phyloP scores from a whole-genome alignment of 2,888 invertebrate species.

The Tortricodes alternella region DNA sequence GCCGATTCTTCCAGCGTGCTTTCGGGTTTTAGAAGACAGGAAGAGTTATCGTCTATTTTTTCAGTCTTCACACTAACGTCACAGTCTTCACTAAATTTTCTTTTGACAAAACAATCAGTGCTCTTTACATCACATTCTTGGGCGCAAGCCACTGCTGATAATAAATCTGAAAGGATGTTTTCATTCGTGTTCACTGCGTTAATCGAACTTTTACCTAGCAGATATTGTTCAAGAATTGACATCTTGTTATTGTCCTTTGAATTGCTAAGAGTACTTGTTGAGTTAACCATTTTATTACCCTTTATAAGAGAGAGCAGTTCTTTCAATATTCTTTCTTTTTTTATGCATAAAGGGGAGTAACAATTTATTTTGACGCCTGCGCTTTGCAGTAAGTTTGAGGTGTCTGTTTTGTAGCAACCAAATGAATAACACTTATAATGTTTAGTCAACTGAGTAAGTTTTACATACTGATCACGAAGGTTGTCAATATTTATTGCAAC shows the following conservation, averaged over 20 bases:
- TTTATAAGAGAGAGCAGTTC: slow-evolving; percentile 85
- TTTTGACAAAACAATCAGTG: slow-evolving; percentile 71
- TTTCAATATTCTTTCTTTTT: slow-evolving; percentile 87
- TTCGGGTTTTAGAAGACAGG: slow-evolving; percentile 73
- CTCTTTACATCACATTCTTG: slow-evolving; percentile 83
- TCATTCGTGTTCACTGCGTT: slow-evolving; percentile 69
- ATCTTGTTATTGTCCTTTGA: slow-evolving; percentile 80
- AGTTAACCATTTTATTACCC: slow-evolving; percentile 80
- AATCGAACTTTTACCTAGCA: slow-evolving; percentile 79
- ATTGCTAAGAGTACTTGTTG: slow-evolving; percentile 64
- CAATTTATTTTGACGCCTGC: slow-evolving; percentile 83
- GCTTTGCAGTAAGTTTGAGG: slow-evolving; percentile 72
- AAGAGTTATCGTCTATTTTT: slow-evolving; percentile 50
- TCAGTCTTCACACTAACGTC: slow-evolving; percentile 62
- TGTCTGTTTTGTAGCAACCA: slow-evolving; percentile 84
- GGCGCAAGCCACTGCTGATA: slow-evolving; percentile 84
- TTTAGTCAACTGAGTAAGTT: slow-evolving; percentile 87
- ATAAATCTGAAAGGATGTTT: slow-evolving; percentile 83
- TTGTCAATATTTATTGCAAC: slow-evolving; percentile 85
- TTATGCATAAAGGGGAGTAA: slow-evolving; percentile 92
- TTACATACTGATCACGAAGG: slow-evolving; percentile 87
- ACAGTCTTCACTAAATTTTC: slow-evolving; percentile 63
- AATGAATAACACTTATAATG: slow-evolving; percentile 88
- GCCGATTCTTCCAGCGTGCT: slow-evolving; percentile 80
- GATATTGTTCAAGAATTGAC: slow-evolving; percentile 87